Percentiles rank a stretch among this genome's conserved stretches.
Evolutionary conservation across 2,797 vertebrate species (phyloP).

Genomic region (Okamejei kenojei): DNA sequence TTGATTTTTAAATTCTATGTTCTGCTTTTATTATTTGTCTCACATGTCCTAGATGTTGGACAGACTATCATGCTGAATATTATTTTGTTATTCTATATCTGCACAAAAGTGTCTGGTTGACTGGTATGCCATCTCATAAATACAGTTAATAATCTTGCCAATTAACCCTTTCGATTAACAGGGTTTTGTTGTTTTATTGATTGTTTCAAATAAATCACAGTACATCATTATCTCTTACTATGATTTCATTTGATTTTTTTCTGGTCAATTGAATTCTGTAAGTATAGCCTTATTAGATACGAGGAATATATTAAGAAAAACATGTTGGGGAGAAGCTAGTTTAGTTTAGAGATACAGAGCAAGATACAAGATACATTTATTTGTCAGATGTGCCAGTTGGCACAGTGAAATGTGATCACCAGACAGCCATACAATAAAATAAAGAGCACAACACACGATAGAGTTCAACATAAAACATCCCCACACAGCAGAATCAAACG

Average conservation of each 20-base stretch:
- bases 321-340: not conserved
- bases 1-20: not conserved
- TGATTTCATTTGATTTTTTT: not conserved
- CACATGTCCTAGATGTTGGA: slow-evolving; percentile 15
- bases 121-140: slow-evolving; percentile 60
- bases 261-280: not conserved
- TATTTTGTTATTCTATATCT: slow-evolving; percentile 5
- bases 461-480: too few species aligned
- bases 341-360: too few species aligned
- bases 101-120: slow-evolving; percentile 42
- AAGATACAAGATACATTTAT: too few species aligned
- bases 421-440: too few species aligned
- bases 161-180: slow-evolving; percentile 55
- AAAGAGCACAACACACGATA: too few species aligned
- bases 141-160: too few species aligned
- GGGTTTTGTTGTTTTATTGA: slow-evolving; percentile 65
- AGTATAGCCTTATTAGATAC: not conserved
- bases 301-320: not conserved
- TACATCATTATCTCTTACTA: slow-evolving; percentile 58
- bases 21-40: slow-evolving; percentile 7
- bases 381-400: too few species aligned
- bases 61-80: slow-evolving; percentile 22
- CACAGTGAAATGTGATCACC: too few species aligned
- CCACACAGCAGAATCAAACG: too few species aligned
- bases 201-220: slow-evolving; percentile 78